Conservation (phyloP, 1,140 invertebrate genomes). For the Zophobas atratus region DNA sequence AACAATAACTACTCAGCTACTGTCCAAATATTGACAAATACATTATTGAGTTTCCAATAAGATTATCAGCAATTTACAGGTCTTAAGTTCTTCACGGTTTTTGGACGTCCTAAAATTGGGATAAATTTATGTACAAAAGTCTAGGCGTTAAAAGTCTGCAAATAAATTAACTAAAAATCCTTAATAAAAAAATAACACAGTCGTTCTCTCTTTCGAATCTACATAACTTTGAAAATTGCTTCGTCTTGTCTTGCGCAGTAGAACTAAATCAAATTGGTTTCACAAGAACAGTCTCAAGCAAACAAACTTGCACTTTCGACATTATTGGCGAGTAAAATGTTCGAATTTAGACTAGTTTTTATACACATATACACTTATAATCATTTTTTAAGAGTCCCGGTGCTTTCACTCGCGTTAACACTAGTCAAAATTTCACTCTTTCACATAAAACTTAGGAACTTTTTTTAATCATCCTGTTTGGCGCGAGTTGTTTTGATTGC, state of each 20-base stretch:
- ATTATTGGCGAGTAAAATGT: slow-evolving; percentile 33
- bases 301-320: slow-evolving; percentile 29
- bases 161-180: slow-evolving; percentile 55
- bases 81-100: slow-evolving; percentile 5
- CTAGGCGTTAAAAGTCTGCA: slow-evolving; percentile 29
- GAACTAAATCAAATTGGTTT: slow-evolving; percentile 33
- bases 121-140: slow-evolving; percentile 39
- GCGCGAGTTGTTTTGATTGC: slow-evolving; percentile 57
- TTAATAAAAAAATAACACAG: slow-evolving; percentile 58
- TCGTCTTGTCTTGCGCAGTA: slow-evolving; percentile 25
- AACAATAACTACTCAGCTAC: slow-evolving; percentile 63
- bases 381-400: slow-evolving; percentile 44
- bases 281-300: slow-evolving; percentile 16
- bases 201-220: slow-evolving; percentile 48
- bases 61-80: slow-evolving; percentile 42
- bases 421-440: slow-evolving; percentile 45
- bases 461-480: slow-evolving; percentile 58
- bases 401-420: slow-evolving; percentile 36
- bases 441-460: slow-evolving; percentile 66
- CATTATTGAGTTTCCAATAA: slow-evolving; percentile 43
- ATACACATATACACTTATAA: slow-evolving; percentile 56
- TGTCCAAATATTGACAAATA: slow-evolving; percentile 62
- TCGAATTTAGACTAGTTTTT: slow-evolving; percentile 57
- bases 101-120: slow-evolving; percentile 40
- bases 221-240: slow-evolving; percentile 34